Conservation (phyloP, 1,140 invertebrate genomes). For the Drosophila repleta region DNA sequence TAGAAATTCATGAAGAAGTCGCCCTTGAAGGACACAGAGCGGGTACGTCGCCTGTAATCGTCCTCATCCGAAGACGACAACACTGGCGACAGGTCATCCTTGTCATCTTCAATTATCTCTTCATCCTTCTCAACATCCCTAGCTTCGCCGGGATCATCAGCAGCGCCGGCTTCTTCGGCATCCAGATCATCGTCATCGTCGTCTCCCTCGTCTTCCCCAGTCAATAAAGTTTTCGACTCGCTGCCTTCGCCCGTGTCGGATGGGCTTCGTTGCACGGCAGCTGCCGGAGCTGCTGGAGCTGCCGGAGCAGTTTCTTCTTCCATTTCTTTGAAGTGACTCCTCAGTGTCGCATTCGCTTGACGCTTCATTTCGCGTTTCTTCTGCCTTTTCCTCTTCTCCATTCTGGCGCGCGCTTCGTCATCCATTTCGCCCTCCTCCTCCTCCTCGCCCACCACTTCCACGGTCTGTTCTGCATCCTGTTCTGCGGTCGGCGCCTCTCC, state of each 20-base stretch:
- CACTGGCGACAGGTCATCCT: neutral
- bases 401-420: neutral
- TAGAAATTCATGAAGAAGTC: slow-evolving; percentile 34
- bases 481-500: no score
- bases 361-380: slow-evolving; percentile 17
- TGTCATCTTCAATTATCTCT: neutral
- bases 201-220: no score
- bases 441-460: no score
- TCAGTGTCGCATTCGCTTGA: neutral
- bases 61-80: slow-evolving; percentile 17
- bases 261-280: no score
- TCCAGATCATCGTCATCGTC: no score
- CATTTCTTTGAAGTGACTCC: neutral
- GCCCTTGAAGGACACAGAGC: slow-evolving; percentile 12
- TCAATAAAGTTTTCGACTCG: no score
- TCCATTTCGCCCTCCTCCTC: neutral
- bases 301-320: neutral
- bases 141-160: no score
- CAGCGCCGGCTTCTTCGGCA: no score
- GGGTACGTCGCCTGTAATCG: neutral
- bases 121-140: neutral
- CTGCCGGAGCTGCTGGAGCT: no score
- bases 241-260: no score
- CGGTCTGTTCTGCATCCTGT: no score
- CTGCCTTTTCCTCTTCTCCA: neutral